phyloP scores from a whole-genome alignment of 2,888 invertebrate species.

The Brachylomia viminalis region DNA sequence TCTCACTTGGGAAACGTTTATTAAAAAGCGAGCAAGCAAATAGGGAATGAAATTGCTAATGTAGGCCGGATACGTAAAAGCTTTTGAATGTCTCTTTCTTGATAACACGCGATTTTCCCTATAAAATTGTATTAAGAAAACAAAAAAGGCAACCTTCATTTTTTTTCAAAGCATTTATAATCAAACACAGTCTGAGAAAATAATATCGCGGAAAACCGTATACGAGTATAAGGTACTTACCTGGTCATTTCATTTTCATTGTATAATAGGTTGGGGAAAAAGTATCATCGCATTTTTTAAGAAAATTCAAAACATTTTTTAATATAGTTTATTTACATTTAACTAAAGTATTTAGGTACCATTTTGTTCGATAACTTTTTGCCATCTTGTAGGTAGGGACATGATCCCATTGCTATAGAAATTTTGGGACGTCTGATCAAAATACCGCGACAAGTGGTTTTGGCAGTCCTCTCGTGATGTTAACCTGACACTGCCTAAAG shows the following conservation, averaged over 20 bases:
- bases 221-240: background rate
- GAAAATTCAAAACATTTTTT: no score
- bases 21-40: constrained; percentile 25
- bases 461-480: no score
- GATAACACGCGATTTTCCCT: background rate
- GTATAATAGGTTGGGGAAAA: no score
- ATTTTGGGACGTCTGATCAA: no score
- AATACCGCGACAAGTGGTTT: no score
- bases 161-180: constrained; percentile 1
- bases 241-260: constrained; percentile 16
- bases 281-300: no score
- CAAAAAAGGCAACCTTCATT: background rate
- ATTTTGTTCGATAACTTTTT: no score
- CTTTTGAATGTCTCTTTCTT: background rate
- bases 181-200: background rate
- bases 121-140: background rate
- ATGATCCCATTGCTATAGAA: no score
- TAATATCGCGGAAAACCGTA: background rate
- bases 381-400: no score
- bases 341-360: no score
- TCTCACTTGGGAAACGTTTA: constrained; percentile 14
- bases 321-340: no score
- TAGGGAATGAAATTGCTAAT: constrained; percentile 14
- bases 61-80: constrained; percentile 6
- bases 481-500: no score